Evolutionary conservation across 53 echinoderm and acorn worm species (phyloP), one percentile per base, ranked within the genome.

Genomic region (Actinopyga echinites): DNA sequence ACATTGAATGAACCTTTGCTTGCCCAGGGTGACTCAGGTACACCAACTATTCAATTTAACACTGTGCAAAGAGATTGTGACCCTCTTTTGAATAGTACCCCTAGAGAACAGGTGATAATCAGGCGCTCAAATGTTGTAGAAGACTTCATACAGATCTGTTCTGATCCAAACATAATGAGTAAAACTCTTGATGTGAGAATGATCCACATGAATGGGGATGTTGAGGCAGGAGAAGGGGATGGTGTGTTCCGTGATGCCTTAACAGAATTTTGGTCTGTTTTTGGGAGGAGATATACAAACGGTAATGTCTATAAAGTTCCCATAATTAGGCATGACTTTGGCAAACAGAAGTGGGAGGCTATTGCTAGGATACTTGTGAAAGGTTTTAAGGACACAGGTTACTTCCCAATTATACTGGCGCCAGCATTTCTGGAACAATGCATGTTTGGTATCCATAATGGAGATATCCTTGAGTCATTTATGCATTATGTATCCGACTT

Each of bases 261-360:
- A 20, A 30, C 66, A 29, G 66, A 67, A 30, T 67, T 67, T 67
- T 67, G 68, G 68, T 67, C 24, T 1, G 60, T 30, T 2, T 33
- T 34, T 34, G 3, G 37, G 3, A 28, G 37, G 3, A 28, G 21
- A 32, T 67, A 7, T 34, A 5, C 68, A 20, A 67, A 20, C 8
- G 35, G 35, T 21, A 67, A 5, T 67, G 68, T 34, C 1, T 67
- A 67, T 34, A 30, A 67, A 67, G 68, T 28, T 67, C 30, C 68
- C 7, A 31, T 28, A 25, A 67, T 31, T 34, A 67, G 33, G 68
- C 68, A 67, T 67, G 68, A 67, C 68, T 67, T 30, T 33, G 68
- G 68, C 20, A 67, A 67, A 8, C 7, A 7, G 15, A 30, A 34
- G 66, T 66, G 66, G 68, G 68, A 67, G 7, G 8, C 68, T 21